phyloP scores from a whole-genome alignment of 2,888 invertebrate genomes.

The Orthonychiurus folsomi region DNA sequence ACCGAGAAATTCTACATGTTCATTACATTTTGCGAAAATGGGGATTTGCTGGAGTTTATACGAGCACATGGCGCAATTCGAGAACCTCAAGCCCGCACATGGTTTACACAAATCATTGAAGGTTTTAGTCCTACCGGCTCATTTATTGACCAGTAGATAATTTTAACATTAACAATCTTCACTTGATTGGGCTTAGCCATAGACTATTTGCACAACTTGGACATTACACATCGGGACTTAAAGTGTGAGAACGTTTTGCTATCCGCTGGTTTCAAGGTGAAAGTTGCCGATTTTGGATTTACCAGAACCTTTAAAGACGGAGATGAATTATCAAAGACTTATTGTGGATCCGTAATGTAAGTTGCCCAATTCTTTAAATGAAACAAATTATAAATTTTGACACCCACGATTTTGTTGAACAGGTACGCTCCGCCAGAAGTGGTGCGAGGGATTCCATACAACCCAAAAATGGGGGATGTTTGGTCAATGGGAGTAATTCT shows the following conservation, averaged over 20 bases:
- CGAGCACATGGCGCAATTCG: slow-evolving; percentile 57
- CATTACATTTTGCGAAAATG: slow-evolving; percentile 66
- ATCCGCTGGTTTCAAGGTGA: slow-evolving; percentile 43
- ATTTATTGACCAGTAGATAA: not conserved
- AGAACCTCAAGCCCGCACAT: slow-evolving; percentile 58
- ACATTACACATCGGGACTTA: slow-evolving; percentile 35
- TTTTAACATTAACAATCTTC: not conserved
- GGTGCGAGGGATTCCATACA: slow-evolving; percentile 8
- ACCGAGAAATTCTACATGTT: slow-evolving; percentile 64
- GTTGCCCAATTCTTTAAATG: not conserved
- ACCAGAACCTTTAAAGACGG: slow-evolving; percentile 37
- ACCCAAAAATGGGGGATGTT: slow-evolving; percentile 13
- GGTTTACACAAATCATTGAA: slow-evolving; percentile 53
- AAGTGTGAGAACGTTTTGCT: slow-evolving; percentile 46
- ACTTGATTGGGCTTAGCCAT: slow-evolving; percentile 30
- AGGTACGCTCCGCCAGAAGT: slow-evolving; percentile 15
- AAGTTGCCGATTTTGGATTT: slow-evolving; percentile 49
- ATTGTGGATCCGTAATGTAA: slow-evolving; percentile 45
- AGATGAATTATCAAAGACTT: slow-evolving; percentile 42
- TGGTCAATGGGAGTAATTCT: slow-evolving; percentile 55
- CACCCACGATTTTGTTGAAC: not conserved
- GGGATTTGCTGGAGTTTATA: slow-evolving; percentile 65
- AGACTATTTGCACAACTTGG: slow-evolving; percentile 41
- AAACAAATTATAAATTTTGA: not conserved
- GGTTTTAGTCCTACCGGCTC: slow-evolving; percentile 2